Evolutionary conservation across 2,797 vertebrate species (phyloP), one percentile per base, ranked within the genome.

Genomic region (Oceanodroma leucorhoa): DNA sequence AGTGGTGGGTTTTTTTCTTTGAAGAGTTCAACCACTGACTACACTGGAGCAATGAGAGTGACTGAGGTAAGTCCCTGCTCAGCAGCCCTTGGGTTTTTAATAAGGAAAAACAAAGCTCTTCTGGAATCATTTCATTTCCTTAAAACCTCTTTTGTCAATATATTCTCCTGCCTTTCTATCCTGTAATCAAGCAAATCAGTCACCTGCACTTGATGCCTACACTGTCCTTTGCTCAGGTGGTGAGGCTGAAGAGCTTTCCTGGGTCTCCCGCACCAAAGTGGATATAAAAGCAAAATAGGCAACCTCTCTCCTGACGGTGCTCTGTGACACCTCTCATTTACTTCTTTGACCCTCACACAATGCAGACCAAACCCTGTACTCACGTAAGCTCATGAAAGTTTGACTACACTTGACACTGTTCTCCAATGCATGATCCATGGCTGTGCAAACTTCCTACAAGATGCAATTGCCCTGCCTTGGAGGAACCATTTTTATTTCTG

Each of bases 191-290:
- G 76, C 34, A 91, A 71, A 72, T 30, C 2, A 5, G 27, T 50
- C 40, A 60, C 43, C 27, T 60, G 41, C 14, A 30, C 27, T 70
- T 43, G 54, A 29, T 27, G 26, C 20, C 19, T 55, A 13, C 1
- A 5, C 24, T 86, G n/a, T 16, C 15, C 18, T 82, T 79, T 54
- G 24, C 40, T 73, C 54, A 77, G 9, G 29, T 24, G 19, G 14
- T 32, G 23, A 58, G 20, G 16, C 29, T 53, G 18, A 62, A 22
- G 29, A n/a, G 4, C 14, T 72, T 81, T 41, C 14, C 23, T 54
- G 12, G 1, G 0, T 46, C 13, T 1, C 4, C 48, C 40, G n/a
- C 11, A 61, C 5, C 36, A 19, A 81, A 69, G 54, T 27, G 8
- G 5, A 48, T 66, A 51, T 9, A 61, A 83, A 75, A 71, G 14